phyloP scores from a whole-genome alignment of 23 tunicate species.

The Styela clava region DNA sequence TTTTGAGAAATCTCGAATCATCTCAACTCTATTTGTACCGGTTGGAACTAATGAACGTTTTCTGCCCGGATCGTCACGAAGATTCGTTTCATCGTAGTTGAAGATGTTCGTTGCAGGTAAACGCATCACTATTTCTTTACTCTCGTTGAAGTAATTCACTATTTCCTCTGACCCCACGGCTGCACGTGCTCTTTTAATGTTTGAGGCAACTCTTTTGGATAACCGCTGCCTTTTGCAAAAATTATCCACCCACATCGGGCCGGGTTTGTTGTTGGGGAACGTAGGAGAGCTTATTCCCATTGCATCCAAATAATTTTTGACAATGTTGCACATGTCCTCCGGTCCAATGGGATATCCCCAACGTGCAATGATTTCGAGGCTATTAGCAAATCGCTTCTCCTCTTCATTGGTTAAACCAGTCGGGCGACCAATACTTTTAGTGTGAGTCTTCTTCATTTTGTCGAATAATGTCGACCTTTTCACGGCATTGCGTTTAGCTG shows the following conservation, averaged over 20 bases:
- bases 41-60: not conserved
- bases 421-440: not conserved
- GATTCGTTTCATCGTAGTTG: constrained; percentile 4
- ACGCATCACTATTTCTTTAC: not conserved
- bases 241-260: not conserved
- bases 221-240: not conserved
- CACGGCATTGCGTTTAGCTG: not conserved
- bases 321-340: not conserved
- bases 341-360: not conserved
- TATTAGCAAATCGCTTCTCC: no score
- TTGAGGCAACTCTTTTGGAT: not conserved
- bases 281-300: not conserved
- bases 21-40: not conserved
- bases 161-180: not conserved
- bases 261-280: not conserved
- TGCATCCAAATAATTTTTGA: not conserved
- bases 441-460: not conserved
- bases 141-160: not conserved
- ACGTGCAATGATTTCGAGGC: no score
- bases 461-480: not conserved
- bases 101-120: not conserved
- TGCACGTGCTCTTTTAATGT: not conserved
- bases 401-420: not conserved
- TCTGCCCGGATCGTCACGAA: not conserved
- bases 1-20: not conserved